Percentiles rank a stretch among this genome's conserved stretches.
Conservation (phyloP, 30 jellyfish, hydroid and myxozoan species). For the Pelagia noctiluca region DNA sequence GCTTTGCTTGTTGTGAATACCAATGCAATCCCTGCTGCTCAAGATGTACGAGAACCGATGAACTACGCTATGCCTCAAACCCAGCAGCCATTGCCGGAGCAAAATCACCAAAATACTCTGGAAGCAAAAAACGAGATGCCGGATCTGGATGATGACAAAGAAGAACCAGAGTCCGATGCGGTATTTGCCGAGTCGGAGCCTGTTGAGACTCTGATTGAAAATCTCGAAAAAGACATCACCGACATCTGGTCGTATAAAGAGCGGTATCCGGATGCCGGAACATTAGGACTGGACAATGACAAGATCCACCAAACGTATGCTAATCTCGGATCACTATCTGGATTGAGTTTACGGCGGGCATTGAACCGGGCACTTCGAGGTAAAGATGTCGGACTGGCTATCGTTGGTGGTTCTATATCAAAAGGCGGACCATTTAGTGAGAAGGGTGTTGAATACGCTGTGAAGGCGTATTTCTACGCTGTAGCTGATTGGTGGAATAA, state of each 20-base stretch:
- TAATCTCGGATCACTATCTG: constrained; percentile 97
- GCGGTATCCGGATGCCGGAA: constrained; percentile 88
- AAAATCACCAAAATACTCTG: constrained; percentile 20
- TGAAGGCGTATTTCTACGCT: constrained; percentile 95
- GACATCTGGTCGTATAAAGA: constrained; percentile 98
- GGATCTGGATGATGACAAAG: constrained; percentile 76
- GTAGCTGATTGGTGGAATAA: constrained; percentile 99
- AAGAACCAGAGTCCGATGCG: constrained; percentile 71
- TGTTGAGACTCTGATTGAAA: constrained; percentile 93
- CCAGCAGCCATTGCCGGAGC: constrained; percentile 47
- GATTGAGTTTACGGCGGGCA: constrained; percentile 91
- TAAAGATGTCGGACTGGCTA: constrained; percentile 97
- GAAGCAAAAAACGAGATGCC: constrained; percentile 79
- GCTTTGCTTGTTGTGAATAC: too few species aligned
- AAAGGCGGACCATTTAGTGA: constrained; percentile 99
- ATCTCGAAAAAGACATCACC: constrained; percentile 94
- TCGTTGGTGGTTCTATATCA: constrained; percentile 99
- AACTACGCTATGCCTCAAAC: constrained; percentile 40
- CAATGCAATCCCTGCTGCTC: constrained; percentile 33
- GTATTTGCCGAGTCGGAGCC: constrained; percentile 95
- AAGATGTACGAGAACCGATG: constrained; percentile 40
- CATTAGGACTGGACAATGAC: constrained; percentile 96
- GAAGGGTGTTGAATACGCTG: constrained; percentile 94
- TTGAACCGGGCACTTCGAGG: constrained; percentile 97
- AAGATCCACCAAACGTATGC: constrained; percentile 97